A percentile compares a stretch with the other conserved stretches of the same genome.
Evolutionary conservation across 1,140 invertebrate species (phyloP).

Genomic region (Eueides isabella): DNA sequence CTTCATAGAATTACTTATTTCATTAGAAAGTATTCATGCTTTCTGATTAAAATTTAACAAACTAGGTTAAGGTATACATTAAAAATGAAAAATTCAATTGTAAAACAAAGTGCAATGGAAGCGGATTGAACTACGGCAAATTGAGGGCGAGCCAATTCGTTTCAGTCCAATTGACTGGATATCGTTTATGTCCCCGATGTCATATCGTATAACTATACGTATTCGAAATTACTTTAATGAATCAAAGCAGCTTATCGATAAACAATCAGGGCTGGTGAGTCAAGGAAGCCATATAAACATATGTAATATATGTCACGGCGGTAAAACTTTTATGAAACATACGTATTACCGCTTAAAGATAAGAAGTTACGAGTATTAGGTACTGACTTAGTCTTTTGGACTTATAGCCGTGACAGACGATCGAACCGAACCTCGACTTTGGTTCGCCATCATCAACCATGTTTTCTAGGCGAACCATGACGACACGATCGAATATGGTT

Average conservation of each 20-base stretch:
- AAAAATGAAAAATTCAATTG: slow-evolving; percentile 34
- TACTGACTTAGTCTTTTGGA: background rate
- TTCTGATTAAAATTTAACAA: background rate
- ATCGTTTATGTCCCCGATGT: slow-evolving; percentile 73
- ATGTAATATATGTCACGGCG: background rate
- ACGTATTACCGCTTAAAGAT: background rate
- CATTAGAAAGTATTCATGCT: background rate
- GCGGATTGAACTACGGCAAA: slow-evolving; percentile 66
- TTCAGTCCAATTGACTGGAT: slow-evolving; percentile 78
- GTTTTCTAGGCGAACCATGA: no score
- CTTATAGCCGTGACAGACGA: background rate
- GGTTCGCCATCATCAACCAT: no score
- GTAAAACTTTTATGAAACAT: slow-evolving; percentile 23
- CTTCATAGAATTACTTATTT: background rate
- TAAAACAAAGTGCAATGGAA: slow-evolving; percentile 72
- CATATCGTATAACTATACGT: slow-evolving; percentile 45
- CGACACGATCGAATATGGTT: no score
- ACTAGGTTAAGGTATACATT: slow-evolving; percentile 9
- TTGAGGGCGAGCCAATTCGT: slow-evolving; percentile 80
- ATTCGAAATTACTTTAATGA: slow-evolving; percentile 29
- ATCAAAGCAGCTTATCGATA: slow-evolving; percentile 29
- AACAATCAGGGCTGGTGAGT: slow-evolving; percentile 20
- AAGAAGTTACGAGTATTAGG: no score
- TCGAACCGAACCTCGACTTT: no score
- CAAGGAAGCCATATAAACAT: background rate